Base-by-base conservation (phyloP, 2,888 invertebrate species). In the Mycalesis mineus region DNA sequence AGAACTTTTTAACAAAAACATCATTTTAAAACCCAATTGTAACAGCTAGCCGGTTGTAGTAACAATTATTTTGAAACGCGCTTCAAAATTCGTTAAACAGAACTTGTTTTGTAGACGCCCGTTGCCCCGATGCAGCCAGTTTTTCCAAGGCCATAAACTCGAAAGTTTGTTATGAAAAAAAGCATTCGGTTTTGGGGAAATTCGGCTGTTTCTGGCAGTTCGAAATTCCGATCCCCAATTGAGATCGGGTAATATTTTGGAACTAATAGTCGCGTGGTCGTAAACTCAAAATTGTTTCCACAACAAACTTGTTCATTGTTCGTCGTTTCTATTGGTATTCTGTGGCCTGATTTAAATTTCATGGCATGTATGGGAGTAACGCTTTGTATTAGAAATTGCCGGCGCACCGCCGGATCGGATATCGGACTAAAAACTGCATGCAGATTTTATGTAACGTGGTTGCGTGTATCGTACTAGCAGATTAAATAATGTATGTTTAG, bases 231-330 rank as follows among this genome's bases (percentile, higher is more conserved):
- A 49, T 55, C 53, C 54, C 40, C 50, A 44, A 62, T 62, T 55
- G 60, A 52, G 42, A 48, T 29, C 37, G 22, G 14, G 60, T 61
- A 63, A 60, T 60, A 60, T 60, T 62, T 60, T 60, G 53, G 40
- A 60, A 63, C 63, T 63, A 62, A 62, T 60, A 61, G 63, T 55
- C 60, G 58, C 50, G 58, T 49, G 61, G 63, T 54, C 60, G 60
- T 61, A 63, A 63, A 63, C 58, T 61, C 53, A 58, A 61, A 63
- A 61, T 60, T 61, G 58, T 63, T 63, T 63, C 55, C 17, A 51
- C 55, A 61, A 63, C 63, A 65, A 65, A 63, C 58, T 62, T 64
- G 48, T 41, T 56, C 48, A 58, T 61, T 58, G 63, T 62, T 57
- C 56, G 40, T 22, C 40, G 39, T 41, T 57, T 41, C 53, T 60